phyloP scores from a whole-genome alignment of 2,888 invertebrate genomes.

The Metacarcinus magister region DNA sequence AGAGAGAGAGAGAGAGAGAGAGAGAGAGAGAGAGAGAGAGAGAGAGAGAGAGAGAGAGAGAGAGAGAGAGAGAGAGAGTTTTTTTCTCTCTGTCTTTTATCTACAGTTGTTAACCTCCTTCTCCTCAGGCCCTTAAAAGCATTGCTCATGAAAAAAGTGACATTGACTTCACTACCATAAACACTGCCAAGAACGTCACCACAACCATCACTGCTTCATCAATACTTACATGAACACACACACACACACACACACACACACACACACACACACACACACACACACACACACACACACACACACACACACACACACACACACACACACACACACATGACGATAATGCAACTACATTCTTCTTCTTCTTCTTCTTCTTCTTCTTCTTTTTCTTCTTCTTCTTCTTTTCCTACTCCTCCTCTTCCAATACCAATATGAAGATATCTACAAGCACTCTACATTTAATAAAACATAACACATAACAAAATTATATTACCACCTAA shows the following conservation, averaged over 20 bases:
- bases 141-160: too few species aligned
- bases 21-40: not conserved
- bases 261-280: conserved; percentile 37
- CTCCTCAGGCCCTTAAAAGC: too few species aligned
- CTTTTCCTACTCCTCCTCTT: too few species aligned
- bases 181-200: conserved; percentile 7
- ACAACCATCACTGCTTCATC: not conserved
- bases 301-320: conserved; percentile 59
- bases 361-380: too few species aligned
- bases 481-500: not conserved
- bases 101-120: too few species aligned
- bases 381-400: too few species aligned
- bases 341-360: too few species aligned
- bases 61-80: too few species aligned
- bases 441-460: too few species aligned
- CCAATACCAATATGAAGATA: too few species aligned
- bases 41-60: not conserved
- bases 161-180: not conserved
- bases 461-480: too few species aligned
- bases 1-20: not conserved
- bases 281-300: conserved; percentile 51
- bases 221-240: conserved; percentile 10
- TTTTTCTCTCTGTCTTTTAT: too few species aligned
- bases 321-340: not conserved
- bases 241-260: conserved; percentile 58